These are phyloP conservation scores for Sitophilus oryzae DNA, from an alignment of 1,140 invertebrate species.

Conservation along the genomic window DNA sequence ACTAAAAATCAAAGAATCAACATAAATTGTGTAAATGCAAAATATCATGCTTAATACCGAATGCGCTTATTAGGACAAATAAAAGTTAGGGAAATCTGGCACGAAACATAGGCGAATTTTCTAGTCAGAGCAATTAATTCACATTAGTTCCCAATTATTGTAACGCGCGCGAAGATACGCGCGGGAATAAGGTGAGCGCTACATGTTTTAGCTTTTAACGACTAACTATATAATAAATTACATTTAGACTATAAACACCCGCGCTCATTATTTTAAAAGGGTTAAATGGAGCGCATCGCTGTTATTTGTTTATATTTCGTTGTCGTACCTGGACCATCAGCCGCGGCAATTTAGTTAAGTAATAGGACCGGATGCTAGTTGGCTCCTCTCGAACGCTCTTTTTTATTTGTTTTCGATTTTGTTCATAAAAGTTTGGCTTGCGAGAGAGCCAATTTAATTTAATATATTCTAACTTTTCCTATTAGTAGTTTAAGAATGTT, in stretches of 20 bases:
- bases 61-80: too few species aligned
- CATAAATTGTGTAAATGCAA: too few species aligned
- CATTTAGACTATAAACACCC: conserved; percentile 19
- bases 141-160: conserved; percentile 21
- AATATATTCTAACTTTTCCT: too few species aligned
- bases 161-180: conserved; percentile 18
- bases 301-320: conserved; percentile 16
- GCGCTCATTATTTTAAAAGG: conserved; percentile 19
- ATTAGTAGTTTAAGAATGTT: too few species aligned
- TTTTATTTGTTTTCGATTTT: background rate
- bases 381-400: background rate
- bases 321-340: background rate
- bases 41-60: too few species aligned
- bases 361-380: background rate
- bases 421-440: too few species aligned
- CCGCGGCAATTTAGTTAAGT: background rate
- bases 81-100: too few species aligned
- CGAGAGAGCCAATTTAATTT: too few species aligned
- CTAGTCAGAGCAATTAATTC: conserved; percentile 19
- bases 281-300: conserved; percentile 12
- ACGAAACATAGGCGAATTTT: conserved; percentile 6
- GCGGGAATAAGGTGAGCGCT: conserved; percentile 12
- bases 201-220: conserved; percentile 28
- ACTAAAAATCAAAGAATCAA: too few species aligned
- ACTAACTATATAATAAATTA: conserved; percentile 26